phyloP scores from a whole-genome alignment of 30 jellyfish, hydroid and myxozoan species.

The Pseudorhiza aurosa region DNA sequence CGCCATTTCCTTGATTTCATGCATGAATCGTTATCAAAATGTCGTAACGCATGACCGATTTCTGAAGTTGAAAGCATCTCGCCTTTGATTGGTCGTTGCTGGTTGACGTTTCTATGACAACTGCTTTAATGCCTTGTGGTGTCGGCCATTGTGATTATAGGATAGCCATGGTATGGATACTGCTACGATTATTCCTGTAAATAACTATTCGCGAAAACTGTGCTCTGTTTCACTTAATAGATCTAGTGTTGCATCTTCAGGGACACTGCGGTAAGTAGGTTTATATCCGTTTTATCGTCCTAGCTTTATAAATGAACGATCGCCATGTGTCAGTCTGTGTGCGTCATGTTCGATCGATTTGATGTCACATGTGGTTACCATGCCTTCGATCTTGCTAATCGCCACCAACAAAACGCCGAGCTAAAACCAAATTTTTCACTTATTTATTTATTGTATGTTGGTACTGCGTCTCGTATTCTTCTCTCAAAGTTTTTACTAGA shows the following conservation, averaged over 20 bases:
- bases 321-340: slow-evolving; percentile 56
- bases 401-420: slow-evolving; percentile 17
- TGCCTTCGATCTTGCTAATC: slow-evolving; percentile 69
- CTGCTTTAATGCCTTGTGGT: slow-evolving; percentile 77
- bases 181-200: slow-evolving; percentile 25
- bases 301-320: slow-evolving; percentile 2
- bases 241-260: not conserved
- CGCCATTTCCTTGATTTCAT: slow-evolving; percentile 63
- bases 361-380: slow-evolving; percentile 82
- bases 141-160: slow-evolving; percentile 85
- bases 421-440: not conserved
- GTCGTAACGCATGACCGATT: slow-evolving; percentile 73
- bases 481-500: not conserved
- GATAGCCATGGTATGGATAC: slow-evolving; percentile 77
- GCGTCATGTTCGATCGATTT: slow-evolving; percentile 71
- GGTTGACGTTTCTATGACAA: slow-evolving; percentile 82
- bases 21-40: slow-evolving; percentile 28
- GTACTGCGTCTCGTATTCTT: not conserved
- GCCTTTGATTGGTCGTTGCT: slow-evolving; percentile 56
- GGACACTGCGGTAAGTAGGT: slow-evolving; percentile 19
- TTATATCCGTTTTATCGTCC: not conserved
- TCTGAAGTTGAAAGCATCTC: slow-evolving; percentile 17
- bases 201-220: slow-evolving; percentile 19
- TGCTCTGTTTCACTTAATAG: not conserved
- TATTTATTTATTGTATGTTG: not conserved